Conservation (phyloP, 1,140 invertebrate species). For the Schlechtendalia chinensis region DNA sequence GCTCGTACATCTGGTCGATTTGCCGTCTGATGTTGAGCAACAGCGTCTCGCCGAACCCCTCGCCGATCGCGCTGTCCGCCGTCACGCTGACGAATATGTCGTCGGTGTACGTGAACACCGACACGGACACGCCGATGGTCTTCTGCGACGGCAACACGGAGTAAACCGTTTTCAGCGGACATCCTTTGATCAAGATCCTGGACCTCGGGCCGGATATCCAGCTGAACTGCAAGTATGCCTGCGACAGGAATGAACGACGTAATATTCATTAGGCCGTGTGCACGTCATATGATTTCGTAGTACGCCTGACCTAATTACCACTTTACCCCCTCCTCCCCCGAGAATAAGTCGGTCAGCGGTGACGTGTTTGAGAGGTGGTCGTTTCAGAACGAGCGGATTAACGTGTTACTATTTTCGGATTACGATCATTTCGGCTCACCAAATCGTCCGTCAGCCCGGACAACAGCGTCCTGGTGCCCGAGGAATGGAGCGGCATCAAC, state of each 20-base stretch:
- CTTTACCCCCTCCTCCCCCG: no score
- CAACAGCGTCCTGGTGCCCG: slow-evolving; percentile 22
- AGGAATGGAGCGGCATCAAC: slow-evolving; percentile 32
- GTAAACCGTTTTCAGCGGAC: slow-evolving; percentile 58
- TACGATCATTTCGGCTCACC: no score
- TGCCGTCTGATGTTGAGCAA: slow-evolving; percentile 53
- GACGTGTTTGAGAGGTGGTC: no score
- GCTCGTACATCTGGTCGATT: slow-evolving; percentile 58
- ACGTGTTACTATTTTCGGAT: no score
- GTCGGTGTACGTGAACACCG: slow-evolving; percentile 61
- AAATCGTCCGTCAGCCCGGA: slow-evolving; percentile 26
- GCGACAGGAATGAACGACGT: no score
- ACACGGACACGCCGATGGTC: slow-evolving; percentile 59
- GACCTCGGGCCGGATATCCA: slow-evolving; percentile 60
- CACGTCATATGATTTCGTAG: no score
- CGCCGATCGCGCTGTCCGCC: slow-evolving; percentile 55
- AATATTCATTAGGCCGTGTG: no score
- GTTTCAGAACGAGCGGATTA: no score
- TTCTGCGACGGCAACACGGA: slow-evolving; percentile 59
- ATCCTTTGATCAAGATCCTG: slow-evolving; percentile 55
- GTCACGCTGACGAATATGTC: slow-evolving; percentile 60
- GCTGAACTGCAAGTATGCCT: slow-evolving; percentile 56
- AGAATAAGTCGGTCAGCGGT: no score
- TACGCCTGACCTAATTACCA: no score
- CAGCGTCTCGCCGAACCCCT: slow-evolving; percentile 29